These are phyloP conservation scores for Pristionchus pacificus DNA, from an alignment of 1,140 invertebrate genomes.

Conservation along the genomic window DNA sequence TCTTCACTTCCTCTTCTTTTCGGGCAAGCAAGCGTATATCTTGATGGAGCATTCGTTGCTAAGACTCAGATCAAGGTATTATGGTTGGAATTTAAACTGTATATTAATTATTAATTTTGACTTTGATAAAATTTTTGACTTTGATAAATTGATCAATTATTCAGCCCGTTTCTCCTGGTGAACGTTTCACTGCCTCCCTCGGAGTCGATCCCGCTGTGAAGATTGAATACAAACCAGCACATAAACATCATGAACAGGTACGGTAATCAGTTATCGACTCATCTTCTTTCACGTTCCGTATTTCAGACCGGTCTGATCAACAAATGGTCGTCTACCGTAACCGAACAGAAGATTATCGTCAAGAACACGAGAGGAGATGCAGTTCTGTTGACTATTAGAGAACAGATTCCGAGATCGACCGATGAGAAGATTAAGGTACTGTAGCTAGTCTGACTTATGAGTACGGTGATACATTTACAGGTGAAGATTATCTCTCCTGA, in stretches of 20 bases:
- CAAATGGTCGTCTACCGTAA: constrained; percentile 42
- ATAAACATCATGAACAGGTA: constrained; percentile 43
- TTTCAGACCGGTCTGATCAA: constrained; percentile 47
- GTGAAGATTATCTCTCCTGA: constrained; percentile 44
- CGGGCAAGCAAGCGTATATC: constrained; percentile 59
- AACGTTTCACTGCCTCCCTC: constrained; percentile 59
- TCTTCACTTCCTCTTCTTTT: constrained; percentile 57
- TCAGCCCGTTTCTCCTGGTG: constrained; percentile 56
- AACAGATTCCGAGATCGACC: constrained; percentile 58
- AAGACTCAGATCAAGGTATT: constrained; percentile 57
- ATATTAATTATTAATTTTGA: too few relatives aligned
- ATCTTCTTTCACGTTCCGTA: background rate
- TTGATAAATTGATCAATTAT: constrained; percentile 44
- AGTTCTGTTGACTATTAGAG: constrained; percentile 54
- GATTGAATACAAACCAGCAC: constrained; percentile 59
- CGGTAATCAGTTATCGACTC: background rate
- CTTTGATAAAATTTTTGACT: background rate
- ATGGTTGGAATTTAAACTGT: constrained; percentile 11
- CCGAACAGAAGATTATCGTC: constrained; percentile 57
- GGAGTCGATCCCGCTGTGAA: constrained; percentile 59
- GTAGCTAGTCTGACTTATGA: constrained; percentile 12
- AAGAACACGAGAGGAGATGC: constrained; percentile 57
- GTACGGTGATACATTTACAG: constrained; percentile 14
- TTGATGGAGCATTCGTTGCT: constrained; percentile 61
- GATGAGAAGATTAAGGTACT: constrained; percentile 61